Conservation (phyloP, 2,797 vertebrate genomes). For the Microhierax caerulescens region DNA sequence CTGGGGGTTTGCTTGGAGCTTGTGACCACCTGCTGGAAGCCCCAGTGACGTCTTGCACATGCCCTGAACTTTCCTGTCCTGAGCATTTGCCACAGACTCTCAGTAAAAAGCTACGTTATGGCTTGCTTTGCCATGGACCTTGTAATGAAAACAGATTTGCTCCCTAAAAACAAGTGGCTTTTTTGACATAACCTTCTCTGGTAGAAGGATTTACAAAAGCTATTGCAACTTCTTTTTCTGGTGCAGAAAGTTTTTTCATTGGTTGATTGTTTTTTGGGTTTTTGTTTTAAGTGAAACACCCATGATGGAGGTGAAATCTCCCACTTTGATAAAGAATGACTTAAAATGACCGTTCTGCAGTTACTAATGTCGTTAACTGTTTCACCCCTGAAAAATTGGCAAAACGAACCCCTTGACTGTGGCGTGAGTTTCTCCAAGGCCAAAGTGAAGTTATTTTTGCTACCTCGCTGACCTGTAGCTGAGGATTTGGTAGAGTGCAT, state of each 20-base stretch:
- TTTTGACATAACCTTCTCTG: neutral
- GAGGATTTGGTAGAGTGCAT: neutral
- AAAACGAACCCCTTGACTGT: neutral
- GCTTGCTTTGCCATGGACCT: neutral
- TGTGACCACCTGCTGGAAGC: neutral
- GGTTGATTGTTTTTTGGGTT: too few relatives aligned
- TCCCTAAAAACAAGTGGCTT: accelerated
- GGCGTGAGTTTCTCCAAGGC: neutral
- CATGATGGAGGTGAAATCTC: neutral
- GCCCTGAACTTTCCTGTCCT: neutral
- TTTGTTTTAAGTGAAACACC: neutral
- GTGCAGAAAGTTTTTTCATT: neutral
- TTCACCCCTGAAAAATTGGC: neutral
- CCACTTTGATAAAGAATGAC: neutral
- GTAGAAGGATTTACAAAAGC: neutral
- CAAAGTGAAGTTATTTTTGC: neutral
- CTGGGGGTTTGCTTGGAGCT: neutral
- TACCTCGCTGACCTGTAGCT: neutral
- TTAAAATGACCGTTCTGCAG: neutral
- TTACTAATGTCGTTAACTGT: neutral
- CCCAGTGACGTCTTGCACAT: neutral
- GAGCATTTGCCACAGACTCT: neutral
- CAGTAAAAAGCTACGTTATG: neutral
- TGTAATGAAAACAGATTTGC: neutral
- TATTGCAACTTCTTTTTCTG: neutral